phyloP scores from a whole-genome alignment of 2,888 invertebrate species.

The Xestia ashworthii region DNA sequence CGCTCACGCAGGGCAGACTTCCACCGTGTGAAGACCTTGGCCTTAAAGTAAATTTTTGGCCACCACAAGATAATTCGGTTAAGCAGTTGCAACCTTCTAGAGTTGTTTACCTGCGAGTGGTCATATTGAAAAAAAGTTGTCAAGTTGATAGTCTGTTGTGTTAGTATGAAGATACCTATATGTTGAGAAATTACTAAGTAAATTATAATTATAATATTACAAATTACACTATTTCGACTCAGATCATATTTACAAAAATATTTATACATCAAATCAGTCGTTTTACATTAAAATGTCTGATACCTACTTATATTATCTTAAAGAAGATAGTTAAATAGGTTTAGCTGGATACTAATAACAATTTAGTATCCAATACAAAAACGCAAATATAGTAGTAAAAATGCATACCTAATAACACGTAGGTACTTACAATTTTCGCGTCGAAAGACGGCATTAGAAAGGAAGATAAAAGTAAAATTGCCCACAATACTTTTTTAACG shows the following conservation, averaged over 20 bases:
- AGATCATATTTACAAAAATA: slow-evolving; percentile 1
- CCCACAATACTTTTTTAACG: neutral
- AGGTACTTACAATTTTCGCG: neutral
- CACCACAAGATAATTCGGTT: too few species aligned
- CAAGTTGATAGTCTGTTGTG: too few species aligned
- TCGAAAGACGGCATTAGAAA: neutral
- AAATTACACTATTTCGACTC: neutral
- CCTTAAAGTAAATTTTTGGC: too few species aligned
- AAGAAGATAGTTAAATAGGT: neutral
- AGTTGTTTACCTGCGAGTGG: too few species aligned
- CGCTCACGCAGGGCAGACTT: too few species aligned
- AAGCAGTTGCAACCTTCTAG: too few species aligned
- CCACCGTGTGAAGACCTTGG: too few species aligned
- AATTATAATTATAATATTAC: too few species aligned
- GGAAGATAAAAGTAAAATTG: neutral
- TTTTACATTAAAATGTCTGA: neutral
- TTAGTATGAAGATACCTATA: neutral
- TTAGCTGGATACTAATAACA: neutral
- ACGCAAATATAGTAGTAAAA: neutral
- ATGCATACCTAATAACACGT: too few species aligned
- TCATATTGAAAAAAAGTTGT: too few species aligned
- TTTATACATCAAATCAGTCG: neutral
- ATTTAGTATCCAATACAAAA: neutral
- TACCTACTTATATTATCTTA: neutral
- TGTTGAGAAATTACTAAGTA: neutral